phyloP scores from a whole-genome alignment of 1,140 invertebrate species.

The Aricia agestis region DNA sequence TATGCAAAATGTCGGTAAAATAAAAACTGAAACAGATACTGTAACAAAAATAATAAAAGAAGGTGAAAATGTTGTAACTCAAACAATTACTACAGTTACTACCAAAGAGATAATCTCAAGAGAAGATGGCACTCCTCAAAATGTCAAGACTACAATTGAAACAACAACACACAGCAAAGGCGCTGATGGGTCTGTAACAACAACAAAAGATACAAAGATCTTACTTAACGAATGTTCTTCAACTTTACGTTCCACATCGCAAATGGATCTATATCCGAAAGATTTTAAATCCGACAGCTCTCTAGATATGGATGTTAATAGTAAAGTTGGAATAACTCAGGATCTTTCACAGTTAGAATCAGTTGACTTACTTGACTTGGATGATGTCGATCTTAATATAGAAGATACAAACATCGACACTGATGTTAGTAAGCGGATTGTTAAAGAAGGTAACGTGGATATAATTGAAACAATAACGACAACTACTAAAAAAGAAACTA shows the following conservation, averaged over 20 bases:
- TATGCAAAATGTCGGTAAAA: slow-evolving; percentile 72
- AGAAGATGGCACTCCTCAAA: slow-evolving; percentile 74
- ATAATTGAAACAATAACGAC: slow-evolving; percentile 71
- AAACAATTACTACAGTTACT: slow-evolving; percentile 73
- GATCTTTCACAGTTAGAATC: slow-evolving; percentile 24
- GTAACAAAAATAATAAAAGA: slow-evolving; percentile 75
- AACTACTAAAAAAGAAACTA: slow-evolving; percentile 67
- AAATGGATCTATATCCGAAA: slow-evolving; percentile 58
- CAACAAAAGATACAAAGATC: slow-evolving; percentile 70
- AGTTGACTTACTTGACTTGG: slow-evolving; percentile 41
- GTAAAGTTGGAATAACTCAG: slow-evolving; percentile 5
- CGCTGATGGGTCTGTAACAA: slow-evolving; percentile 68
- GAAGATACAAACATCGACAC: slow-evolving; percentile 71
- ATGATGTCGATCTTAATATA: slow-evolving; percentile 55
- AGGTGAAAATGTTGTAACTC: slow-evolving; percentile 73
- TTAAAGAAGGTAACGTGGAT: slow-evolving; percentile 63
- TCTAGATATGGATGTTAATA: slow-evolving; percentile 38
- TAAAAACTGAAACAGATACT: slow-evolving; percentile 74
- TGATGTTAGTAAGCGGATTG: slow-evolving; percentile 67
- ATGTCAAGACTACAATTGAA: slow-evolving; percentile 76
- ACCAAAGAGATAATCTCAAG: slow-evolving; percentile 74
- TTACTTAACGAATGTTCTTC: slow-evolving; percentile 74
- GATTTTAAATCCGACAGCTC: slow-evolving; percentile 41
- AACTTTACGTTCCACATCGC: slow-evolving; percentile 68
- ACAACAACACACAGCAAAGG: slow-evolving; percentile 73